These are phyloP conservation scores for Haliclona indistincta DNA, from an alignment of 37 sponge, comb jelly and placozoan species.

Conservation along the genomic window DNA sequence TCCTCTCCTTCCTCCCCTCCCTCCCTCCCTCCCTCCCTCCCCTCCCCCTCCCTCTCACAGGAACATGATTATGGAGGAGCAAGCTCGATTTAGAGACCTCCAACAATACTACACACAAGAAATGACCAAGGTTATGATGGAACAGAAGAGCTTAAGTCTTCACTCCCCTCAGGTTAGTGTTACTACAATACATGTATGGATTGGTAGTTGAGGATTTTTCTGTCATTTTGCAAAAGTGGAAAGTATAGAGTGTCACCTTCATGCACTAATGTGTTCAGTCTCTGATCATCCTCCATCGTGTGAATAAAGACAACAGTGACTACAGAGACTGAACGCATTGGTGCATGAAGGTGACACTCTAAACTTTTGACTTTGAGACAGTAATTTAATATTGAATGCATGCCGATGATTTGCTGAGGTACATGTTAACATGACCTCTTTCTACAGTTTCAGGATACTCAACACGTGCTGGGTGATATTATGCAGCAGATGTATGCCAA, in stretches of 20 bases:
- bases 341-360: too few relatives aligned
- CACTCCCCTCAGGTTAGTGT: slow-evolving; percentile 50
- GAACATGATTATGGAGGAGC: slow-evolving; percentile 16
- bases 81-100: background rate
- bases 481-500: slow-evolving; percentile 40
- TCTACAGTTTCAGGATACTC: slow-evolving; percentile 31
- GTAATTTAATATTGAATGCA: too few relatives aligned
- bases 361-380: too few relatives aligned
- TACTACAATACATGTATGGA: too few relatives aligned
- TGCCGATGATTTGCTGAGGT: too few relatives aligned
- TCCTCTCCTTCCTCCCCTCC: background rate
- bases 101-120: slow-evolving; percentile 32
- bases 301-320: too few relatives aligned
- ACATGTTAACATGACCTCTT: background rate
- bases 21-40: background rate
- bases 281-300: too few relatives aligned
- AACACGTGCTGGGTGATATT: slow-evolving; percentile 11
- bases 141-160: slow-evolving; percentile 14
- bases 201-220: too few relatives aligned
- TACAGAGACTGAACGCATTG: too few relatives aligned
- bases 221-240: too few relatives aligned
- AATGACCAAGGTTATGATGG: slow-evolving; percentile 20
- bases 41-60: slow-evolving; percentile 19
- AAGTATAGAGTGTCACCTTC: too few relatives aligned
- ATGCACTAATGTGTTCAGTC: too few relatives aligned